These are phyloP conservation scores for Litoditis marina DNA, from an alignment of 2,888 invertebrate genomes.

Conservation along the genomic window DNA sequence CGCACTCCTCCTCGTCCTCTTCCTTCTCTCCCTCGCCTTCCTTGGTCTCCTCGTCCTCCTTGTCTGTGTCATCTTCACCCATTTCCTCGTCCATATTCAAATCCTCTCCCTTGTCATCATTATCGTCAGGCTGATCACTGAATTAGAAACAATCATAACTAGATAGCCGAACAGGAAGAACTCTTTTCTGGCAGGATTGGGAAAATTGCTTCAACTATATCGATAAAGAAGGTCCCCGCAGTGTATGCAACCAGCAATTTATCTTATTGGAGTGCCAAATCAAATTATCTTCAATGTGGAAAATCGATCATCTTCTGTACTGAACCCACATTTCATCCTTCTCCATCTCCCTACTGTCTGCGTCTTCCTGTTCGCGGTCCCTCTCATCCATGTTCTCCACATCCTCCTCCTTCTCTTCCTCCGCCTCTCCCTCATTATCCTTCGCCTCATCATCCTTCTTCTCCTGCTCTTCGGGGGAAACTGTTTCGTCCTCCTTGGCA, in stretches of 20 bases:
- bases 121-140: no score
- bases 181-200: no score
- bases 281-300: no score
- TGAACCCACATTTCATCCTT: constrained; percentile 42
- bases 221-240: no score
- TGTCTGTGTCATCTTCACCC: constrained; percentile 10
- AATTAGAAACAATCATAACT: not conserved
- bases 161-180: not conserved
- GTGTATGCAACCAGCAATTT: no score
- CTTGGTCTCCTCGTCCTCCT: constrained; percentile 2
- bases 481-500: constrained; percentile 60
- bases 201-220: no score
- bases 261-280: no score
- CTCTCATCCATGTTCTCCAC: constrained; percentile 40
- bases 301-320: no score
- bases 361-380: constrained; percentile 65
- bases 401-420: constrained; percentile 64
- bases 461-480: constrained; percentile 64
- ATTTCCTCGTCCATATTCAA: constrained; percentile 63
- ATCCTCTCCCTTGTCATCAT: no score
- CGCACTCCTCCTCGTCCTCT: constrained; percentile 65
- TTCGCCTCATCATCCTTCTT: constrained; percentile 78
- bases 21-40: constrained; percentile 69
- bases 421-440: constrained; percentile 62
- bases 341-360: constrained; percentile 66